These are phyloP conservation scores for Neocrepidodera transversa DNA, from an alignment of 2,888 invertebrate genomes.

Conservation along the genomic window DNA sequence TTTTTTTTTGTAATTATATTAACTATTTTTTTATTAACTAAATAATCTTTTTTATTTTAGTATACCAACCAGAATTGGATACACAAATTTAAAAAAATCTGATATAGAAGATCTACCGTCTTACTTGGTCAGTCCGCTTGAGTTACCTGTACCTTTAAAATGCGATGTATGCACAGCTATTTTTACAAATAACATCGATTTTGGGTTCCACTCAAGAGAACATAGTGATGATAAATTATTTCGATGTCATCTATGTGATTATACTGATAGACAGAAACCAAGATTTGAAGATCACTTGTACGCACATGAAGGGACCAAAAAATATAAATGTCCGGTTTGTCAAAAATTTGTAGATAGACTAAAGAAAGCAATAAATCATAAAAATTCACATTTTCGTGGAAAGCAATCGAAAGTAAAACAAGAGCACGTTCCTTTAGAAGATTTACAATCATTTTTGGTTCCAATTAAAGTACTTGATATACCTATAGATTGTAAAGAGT, in stretches of 20 bases:
- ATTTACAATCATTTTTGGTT: slow-evolving; percentile 31
- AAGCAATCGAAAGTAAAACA: not conserved
- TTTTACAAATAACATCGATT: slow-evolving; percentile 58
- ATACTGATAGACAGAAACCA: slow-evolving; percentile 41
- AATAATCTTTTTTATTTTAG: no score
- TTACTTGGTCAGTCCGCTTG: slow-evolving; percentile 33
- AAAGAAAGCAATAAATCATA: no score
- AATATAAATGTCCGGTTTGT: slow-evolving; percentile 47
- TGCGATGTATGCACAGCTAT: slow-evolving; percentile 64
- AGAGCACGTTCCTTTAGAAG: slow-evolving; percentile 48
- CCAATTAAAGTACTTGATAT: slow-evolving; percentile 39
- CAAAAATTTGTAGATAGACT: no score
- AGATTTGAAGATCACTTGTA: slow-evolving; percentile 43
- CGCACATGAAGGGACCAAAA: slow-evolving; percentile 41
- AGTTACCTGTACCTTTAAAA: slow-evolving; percentile 57
- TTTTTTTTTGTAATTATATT: no score
- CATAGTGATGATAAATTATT: slow-evolving; percentile 50
- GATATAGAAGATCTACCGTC: not conserved
- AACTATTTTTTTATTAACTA: no score
- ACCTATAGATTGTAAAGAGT: slow-evolving; percentile 62
- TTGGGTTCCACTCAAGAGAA: slow-evolving; percentile 52
- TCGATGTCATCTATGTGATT: slow-evolving; percentile 53
- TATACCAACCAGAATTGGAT: no score
- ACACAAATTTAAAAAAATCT: no score
- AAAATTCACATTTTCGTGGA: slow-evolving; percentile 39